Conservation (phyloP, 2,888 invertebrate genomes). For the Synanthedon tipuliformis region DNA sequence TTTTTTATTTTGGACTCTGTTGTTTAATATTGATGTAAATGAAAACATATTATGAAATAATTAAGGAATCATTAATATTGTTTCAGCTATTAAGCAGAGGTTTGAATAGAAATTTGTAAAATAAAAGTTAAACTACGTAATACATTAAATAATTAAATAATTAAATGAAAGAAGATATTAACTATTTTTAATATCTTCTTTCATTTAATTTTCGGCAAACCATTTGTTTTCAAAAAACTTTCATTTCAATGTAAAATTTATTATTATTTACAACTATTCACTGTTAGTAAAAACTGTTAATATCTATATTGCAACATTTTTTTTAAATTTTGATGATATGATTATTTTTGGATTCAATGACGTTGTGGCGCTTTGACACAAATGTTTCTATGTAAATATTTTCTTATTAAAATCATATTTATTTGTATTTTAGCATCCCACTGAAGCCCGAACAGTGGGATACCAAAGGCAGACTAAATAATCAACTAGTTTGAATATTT, state of each 20-base stretch:
- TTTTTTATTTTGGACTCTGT: slow-evolving; percentile 27
- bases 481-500: not conserved
- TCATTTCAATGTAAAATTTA: too few relatives aligned
- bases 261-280: too few relatives aligned
- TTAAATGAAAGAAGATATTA: too few relatives aligned
- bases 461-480: slow-evolving; percentile 10
- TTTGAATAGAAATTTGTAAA: too few relatives aligned
- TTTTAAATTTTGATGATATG: slow-evolving; percentile 2
- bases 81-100: slow-evolving; percentile 8
- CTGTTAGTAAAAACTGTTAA: too few relatives aligned
- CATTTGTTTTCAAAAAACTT: too few relatives aligned
- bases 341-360: slow-evolving; percentile 5
- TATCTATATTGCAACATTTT: slow-evolving; percentile 29
- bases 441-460: slow-evolving; percentile 45
- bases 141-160: too few relatives aligned
- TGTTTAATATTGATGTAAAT: slow-evolving; percentile 27
- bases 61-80: slow-evolving; percentile 21
- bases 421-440: slow-evolving; percentile 17
- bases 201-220: too few relatives aligned
- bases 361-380: slow-evolving; percentile 18
- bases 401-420: slow-evolving; percentile 6
- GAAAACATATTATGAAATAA: slow-evolving; percentile 1
- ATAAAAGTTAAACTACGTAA: too few relatives aligned
- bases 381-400: slow-evolving; percentile 13
- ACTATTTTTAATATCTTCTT: too few relatives aligned